phyloP scores from a whole-genome alignment of 1,140 invertebrate genomes.

The Sweltsa coloradensis region DNA sequence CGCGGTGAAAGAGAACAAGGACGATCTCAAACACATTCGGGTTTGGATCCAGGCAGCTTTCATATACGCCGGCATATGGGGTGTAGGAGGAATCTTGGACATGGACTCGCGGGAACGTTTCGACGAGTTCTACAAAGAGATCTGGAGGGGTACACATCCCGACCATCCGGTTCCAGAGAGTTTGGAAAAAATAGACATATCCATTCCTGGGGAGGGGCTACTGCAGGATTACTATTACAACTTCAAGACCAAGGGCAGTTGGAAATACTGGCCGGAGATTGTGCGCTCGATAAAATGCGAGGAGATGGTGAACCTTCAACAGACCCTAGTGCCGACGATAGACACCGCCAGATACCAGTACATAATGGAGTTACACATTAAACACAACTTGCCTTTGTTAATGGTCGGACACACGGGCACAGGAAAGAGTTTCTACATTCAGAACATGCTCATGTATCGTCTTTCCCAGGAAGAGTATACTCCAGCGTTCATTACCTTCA shows the following conservation, averaged over 20 bases:
- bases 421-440: constrained; percentile 82
- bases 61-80: constrained; percentile 68
- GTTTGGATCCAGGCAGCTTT: constrained; percentile 67
- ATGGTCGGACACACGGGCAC: constrained; percentile 85
- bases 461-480: constrained; percentile 59
- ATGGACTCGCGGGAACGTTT: constrained; percentile 57
- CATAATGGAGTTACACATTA: constrained; percentile 52
- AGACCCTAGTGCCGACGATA: constrained; percentile 70
- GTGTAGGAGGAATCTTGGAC: constrained; percentile 65
- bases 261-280: constrained; percentile 62
- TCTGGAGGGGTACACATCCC: constrained; percentile 28
- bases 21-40: constrained; percentile 48
- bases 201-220: constrained; percentile 56
- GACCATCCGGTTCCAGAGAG: background rate
- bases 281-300: constrained; percentile 42
- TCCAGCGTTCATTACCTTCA: constrained; percentile 77
- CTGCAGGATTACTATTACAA: constrained; percentile 71
- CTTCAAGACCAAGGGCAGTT: constrained; percentile 57
- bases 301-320: constrained; percentile 53
- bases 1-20: constrained; percentile 44
- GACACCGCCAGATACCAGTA: constrained; percentile 49
- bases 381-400: constrained; percentile 53
- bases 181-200: constrained; percentile 25
- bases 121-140: constrained; percentile 48
- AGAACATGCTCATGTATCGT: constrained; percentile 72